phyloP scores from a whole-genome alignment of 2,113 vertebrate genomes.

The Formicarius rufipectus region DNA sequence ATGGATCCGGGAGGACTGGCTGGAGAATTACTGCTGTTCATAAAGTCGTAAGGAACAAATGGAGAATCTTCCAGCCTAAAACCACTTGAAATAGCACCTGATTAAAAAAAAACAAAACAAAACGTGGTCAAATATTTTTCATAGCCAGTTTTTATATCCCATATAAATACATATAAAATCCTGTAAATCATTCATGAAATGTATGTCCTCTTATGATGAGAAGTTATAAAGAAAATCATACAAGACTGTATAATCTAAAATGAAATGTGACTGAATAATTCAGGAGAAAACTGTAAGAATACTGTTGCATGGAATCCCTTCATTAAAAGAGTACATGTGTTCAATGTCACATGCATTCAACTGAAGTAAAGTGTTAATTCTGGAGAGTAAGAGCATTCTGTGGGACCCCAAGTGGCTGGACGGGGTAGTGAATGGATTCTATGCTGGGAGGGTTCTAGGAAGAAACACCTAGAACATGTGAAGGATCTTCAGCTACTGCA shows the following conservation, averaged over 20 bases:
- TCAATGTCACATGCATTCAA: not conserved
- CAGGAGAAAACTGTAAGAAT: not conserved
- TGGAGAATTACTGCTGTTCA: slow-evolving; percentile 91
- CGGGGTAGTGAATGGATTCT: not conserved
- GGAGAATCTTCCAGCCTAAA: slow-evolving; percentile 96
- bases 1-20: slow-evolving; percentile 96
- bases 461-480: not conserved
- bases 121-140: not conserved
- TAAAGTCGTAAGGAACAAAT: slow-evolving; percentile 92
- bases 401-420: not conserved
- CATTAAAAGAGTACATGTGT: not conserved
- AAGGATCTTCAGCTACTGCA: not conserved
- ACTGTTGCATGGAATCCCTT: not conserved
- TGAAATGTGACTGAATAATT: not conserved
- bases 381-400: not conserved
- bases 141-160: not conserved
- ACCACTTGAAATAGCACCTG: slow-evolving; percentile 98
- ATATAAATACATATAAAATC: not conserved
- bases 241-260: not conserved
- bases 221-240: not conserved
- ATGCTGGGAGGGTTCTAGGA: not conserved
- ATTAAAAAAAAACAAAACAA: not conserved
- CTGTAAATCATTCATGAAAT: not conserved
- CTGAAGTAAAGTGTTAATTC: not conserved
- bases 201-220: rapidly evolving